phyloP scores from a whole-genome alignment of 2,113 vertebrate species.

The Apaloderma vittatum region DNA sequence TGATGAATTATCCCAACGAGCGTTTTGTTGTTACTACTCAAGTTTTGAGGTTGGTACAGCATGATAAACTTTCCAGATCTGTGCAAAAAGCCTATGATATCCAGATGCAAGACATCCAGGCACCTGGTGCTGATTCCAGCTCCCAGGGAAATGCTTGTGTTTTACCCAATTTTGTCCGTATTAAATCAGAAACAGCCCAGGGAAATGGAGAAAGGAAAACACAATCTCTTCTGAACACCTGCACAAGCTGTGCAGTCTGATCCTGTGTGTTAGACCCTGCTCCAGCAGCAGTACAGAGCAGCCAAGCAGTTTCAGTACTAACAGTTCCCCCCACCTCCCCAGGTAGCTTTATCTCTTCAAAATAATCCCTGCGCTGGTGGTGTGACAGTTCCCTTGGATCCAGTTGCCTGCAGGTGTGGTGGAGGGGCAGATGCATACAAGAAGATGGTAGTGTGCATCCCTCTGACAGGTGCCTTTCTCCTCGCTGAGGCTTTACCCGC shows the following conservation, averaged over 20 bases:
- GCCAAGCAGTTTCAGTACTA: no score
- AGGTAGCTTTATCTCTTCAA: not conserved
- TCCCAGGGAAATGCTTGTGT: not conserved
- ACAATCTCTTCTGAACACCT: not conserved
- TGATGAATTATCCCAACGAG: not conserved
- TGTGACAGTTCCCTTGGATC: not conserved
- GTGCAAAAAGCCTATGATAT: not conserved
- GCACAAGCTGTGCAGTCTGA: accelerated
- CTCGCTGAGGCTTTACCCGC: accelerated
- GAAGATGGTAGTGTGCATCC: not conserved
- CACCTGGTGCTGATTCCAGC: not conserved
- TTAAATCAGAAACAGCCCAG: not conserved
- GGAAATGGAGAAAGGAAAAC: not conserved
- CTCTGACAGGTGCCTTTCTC: not conserved
- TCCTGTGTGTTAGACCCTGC: accelerated
- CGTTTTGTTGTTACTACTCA: not conserved
- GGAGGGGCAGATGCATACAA: accelerated
- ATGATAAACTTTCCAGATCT: not conserved
- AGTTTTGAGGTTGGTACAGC: not conserved
- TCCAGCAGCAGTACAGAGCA: not conserved
- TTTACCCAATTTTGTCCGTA: not conserved
- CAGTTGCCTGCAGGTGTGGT: not conserved
- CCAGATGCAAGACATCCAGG: not conserved
- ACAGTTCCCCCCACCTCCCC: not conserved
- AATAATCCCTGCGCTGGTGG: not conserved